These are phyloP conservation scores for Oligia strigilis DNA, from an alignment of 2,888 invertebrate species.

Conservation along the genomic window DNA sequence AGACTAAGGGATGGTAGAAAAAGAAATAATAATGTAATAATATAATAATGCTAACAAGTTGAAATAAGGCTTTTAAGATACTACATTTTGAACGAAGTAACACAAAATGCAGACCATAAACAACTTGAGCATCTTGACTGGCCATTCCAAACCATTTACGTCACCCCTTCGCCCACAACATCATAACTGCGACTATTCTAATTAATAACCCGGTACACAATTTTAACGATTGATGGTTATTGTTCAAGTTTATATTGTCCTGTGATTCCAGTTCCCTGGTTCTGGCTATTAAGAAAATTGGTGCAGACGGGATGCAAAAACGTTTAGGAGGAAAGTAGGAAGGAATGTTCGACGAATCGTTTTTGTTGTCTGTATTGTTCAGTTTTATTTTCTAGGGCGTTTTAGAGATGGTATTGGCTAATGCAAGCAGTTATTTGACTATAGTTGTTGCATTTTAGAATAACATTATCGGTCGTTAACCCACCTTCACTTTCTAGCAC, in stretches of 20 bases:
- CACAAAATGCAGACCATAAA: not conserved
- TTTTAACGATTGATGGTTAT: constrained; percentile 64
- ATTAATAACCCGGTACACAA: constrained; percentile 61
- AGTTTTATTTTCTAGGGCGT: not conserved
- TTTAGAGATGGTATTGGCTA: not conserved
- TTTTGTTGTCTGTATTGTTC: not conserved
- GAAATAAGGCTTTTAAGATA: no score
- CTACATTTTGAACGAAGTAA: not conserved
- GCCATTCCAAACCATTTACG: constrained; percentile 37
- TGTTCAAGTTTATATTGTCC: constrained; percentile 61
- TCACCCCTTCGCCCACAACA: constrained; percentile 7
- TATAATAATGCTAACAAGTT: no score
- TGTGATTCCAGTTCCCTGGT: constrained; percentile 36
- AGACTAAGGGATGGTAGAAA: no score
- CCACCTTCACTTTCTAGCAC: no score
- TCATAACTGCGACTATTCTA: constrained; percentile 52
- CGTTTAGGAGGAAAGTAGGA: not conserved
- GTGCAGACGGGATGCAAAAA: constrained; percentile 10
- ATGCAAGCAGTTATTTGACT: no score
- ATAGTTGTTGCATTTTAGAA: no score
- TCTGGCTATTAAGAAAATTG: constrained; percentile 26
- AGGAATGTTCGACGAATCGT: not conserved
- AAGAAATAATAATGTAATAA: no score
- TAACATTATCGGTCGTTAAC: no score
- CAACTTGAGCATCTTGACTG: not conserved